These are phyloP conservation scores for Entomyzon cyanotis DNA, from an alignment of 2,113 vertebrate species.

Conservation along the genomic window DNA sequence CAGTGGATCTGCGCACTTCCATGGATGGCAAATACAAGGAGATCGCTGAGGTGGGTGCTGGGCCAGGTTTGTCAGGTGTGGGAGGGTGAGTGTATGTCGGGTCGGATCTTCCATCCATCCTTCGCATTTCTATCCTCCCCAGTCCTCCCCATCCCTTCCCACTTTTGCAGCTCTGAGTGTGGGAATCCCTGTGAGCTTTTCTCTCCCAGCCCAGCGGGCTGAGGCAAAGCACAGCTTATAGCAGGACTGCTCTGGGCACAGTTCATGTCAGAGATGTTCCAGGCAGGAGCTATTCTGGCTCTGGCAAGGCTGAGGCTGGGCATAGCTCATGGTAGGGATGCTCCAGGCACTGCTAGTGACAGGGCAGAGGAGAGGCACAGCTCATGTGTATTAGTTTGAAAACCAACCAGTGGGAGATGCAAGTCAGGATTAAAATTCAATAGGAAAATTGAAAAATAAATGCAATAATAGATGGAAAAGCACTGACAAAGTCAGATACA, in stretches of 20 bases:
- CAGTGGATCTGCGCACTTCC: conserved; percentile 92
- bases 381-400: too few relatives aligned
- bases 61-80: accelerated
- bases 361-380: too few relatives aligned
- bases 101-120: background rate
- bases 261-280: background rate
- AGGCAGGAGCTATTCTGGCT: too few relatives aligned
- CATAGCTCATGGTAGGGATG: too few relatives aligned
- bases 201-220: background rate
- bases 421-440: too few relatives aligned
- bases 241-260: background rate
- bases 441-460: too few relatives aligned
- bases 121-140: background rate
- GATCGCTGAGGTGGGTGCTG: conserved; percentile 86
- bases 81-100: background rate
- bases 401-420: too few relatives aligned
- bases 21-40: conserved; percentile 98
- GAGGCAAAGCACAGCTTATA: background rate
- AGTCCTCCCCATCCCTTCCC: background rate
- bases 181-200: background rate
- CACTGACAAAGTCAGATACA: too few relatives aligned
- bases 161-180: background rate
- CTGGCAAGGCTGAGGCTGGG: background rate
- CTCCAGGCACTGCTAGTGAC: too few relatives aligned
- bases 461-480: too few relatives aligned